A percentile compares a stretch with the other conserved stretches of the same genome.
These are phyloP conservation scores for Gambusia holbrooki DNA, from an alignment of 2,113 vertebrate genomes.

Conservation along the genomic window DNA sequence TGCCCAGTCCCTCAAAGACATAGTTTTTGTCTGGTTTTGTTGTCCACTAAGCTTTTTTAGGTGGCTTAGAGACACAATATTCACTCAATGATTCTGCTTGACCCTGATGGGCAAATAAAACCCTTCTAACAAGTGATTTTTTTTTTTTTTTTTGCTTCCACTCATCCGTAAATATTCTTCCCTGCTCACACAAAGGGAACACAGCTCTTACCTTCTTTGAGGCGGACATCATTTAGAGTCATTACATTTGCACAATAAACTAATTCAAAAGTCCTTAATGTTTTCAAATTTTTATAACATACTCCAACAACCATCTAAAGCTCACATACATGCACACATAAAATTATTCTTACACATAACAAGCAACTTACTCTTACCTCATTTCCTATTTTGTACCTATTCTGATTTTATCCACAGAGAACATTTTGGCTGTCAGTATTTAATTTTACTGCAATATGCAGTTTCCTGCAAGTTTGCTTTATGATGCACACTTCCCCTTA, in stretches of 20 bases:
- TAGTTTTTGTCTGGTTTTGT: conserved; percentile 58
- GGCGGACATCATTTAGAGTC: conserved; percentile 44
- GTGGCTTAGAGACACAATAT: conserved; percentile 58
- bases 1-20: conserved; percentile 40
- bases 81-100: conserved; percentile 61
- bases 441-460: neutral
- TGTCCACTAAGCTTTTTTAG: conserved; percentile 44
- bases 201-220: conserved; percentile 17
- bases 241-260: conserved; percentile 30
- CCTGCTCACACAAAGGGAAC: conserved; percentile 37
- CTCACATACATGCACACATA: neutral
- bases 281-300: conserved; percentile 19
- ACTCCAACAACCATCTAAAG: neutral
- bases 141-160: conserved; percentile 5
- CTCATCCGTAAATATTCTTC: conserved; percentile 22
- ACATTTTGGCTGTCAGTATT: neutral
- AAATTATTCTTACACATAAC: neutral
- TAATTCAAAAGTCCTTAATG: conserved; percentile 34
- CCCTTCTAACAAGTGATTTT: conserved; percentile 38
- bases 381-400: neutral
- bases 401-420: too few species aligned
- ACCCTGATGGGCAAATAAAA: conserved; percentile 73
- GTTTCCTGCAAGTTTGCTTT: neutral
- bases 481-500: too few species aligned
- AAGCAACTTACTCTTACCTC: neutral